Evolutionary conservation across 2,797 vertebrate genomes (phyloP).

Genomic region (Acanthis flammea): DNA sequence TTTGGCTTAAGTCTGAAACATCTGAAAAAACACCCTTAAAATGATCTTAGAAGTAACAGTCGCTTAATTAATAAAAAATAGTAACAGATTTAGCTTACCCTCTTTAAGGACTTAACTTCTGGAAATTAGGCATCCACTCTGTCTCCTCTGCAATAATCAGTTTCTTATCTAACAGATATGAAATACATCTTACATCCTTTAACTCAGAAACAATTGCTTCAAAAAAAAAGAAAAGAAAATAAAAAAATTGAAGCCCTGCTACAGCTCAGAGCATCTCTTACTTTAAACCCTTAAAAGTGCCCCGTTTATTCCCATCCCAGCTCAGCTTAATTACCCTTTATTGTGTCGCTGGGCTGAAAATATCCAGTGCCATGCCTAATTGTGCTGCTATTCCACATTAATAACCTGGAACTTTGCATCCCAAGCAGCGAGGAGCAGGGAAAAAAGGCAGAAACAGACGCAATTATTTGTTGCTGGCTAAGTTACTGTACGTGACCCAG

Average conservation of each 20-base stretch:
- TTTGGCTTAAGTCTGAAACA: slow-evolving; percentile 47
- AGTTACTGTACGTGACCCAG: slow-evolving; percentile 70
- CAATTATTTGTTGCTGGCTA: slow-evolving; percentile 64
- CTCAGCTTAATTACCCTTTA: slow-evolving; percentile 58
- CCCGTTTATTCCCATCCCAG: slow-evolving; percentile 38
- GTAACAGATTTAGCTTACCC: slow-evolving; percentile 24
- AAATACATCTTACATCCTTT: slow-evolving; percentile 39
- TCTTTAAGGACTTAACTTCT: slow-evolving; percentile 45
- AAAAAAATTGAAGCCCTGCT: slow-evolving; percentile 27
- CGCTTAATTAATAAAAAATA: slow-evolving; percentile 28
- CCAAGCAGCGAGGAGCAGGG: neutral
- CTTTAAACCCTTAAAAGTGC: slow-evolving; percentile 8
- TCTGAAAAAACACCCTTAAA: slow-evolving; percentile 9
- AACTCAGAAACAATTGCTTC: slow-evolving; percentile 25
- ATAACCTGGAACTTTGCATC: slow-evolving; percentile 46
- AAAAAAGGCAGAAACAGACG: slow-evolving; percentile 37
- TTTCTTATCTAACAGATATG: slow-evolving; percentile 34
- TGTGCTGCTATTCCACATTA: slow-evolving; percentile 39
- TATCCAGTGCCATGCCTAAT: slow-evolving; percentile 26
- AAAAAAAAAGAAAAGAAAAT: slow-evolving; percentile 7
- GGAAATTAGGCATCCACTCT: slow-evolving; percentile 28
- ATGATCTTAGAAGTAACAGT: slow-evolving; percentile 21
- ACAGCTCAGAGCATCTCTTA: neutral
- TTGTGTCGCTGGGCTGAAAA: slow-evolving; percentile 18
- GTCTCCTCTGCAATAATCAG: slow-evolving; percentile 28